phyloP scores from a whole-genome alignment of 2,888 invertebrate species.

The Alcis repandata region DNA sequence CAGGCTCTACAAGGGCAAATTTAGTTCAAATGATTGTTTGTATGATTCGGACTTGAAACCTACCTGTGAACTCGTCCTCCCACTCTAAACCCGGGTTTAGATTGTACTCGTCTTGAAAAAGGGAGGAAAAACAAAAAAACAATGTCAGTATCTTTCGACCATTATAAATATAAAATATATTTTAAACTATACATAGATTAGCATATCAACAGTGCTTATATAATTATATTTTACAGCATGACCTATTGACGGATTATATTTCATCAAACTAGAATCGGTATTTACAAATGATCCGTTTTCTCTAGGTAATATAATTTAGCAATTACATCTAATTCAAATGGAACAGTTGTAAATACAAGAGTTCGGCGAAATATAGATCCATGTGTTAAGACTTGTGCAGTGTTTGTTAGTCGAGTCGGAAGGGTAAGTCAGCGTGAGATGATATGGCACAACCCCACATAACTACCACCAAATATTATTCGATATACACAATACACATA shows the following conservation, averaged over 20 bases:
- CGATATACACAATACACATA: conserved; percentile 79
- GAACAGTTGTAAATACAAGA: conserved; percentile 51
- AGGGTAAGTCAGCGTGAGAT: conserved; percentile 82
- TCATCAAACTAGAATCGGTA: conserved; percentile 50
- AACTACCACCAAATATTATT: conserved; percentile 78
- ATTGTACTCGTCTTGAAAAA: conserved; percentile 99
- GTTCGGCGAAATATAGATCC: conserved; percentile 63
- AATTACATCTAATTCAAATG: conserved; percentile 19
- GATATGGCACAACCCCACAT: conserved; percentile 75
- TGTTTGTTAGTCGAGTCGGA: conserved; percentile 82
- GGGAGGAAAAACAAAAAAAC: conserved; percentile 86
- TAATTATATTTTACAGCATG: conserved; percentile 76
- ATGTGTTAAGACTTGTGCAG: conserved; percentile 82
- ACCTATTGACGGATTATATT: conserved; percentile 64
- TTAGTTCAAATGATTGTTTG: conserved; percentile 77
- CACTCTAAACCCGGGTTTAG: conserved; percentile 99
- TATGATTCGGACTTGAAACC: conserved; percentile 89
- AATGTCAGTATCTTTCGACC: conserved; percentile 86
- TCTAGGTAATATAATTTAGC: conserved; percentile 7
- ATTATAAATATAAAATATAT: conserved; percentile 62
- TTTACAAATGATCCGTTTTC: conserved; percentile 38
- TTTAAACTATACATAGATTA: conserved; percentile 78
- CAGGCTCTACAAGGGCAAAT: conserved; percentile 83
- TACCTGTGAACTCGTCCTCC: conserved; percentile 99
- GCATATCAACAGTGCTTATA: conserved; percentile 79